Base-by-base conservation (phyloP, 2,113 vertebrate genomes). In the Paraplagusia blochii region DNA sequence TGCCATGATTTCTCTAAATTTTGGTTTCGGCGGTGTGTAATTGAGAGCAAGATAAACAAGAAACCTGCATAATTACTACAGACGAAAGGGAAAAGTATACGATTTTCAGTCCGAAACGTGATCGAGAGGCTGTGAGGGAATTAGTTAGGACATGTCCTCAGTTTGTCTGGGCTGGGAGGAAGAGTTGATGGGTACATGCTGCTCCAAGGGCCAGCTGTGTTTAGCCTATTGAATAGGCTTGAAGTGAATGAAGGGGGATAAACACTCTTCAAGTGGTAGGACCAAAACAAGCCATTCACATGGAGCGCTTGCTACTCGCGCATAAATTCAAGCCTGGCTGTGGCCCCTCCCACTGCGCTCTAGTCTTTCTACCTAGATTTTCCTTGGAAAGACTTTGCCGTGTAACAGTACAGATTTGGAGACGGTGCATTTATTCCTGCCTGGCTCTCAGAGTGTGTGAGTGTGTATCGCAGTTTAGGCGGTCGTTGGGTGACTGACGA, bases 271-370 rank as follows among this genome's bases (percentile, higher is more conserved):
- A 87, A 88, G 84, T 88, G 84, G 79, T 78, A 77, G 81, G 52
- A 81, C 82, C 82, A 87, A 85, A 88, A 86, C 84, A 87, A 86
- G 81, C 81, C 81, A 79, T 88, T 88, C 81, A 85, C 16, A 81
- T 56, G 59, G 56, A 85, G 78, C 69, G 69, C 78, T 80, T 71
- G 71, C 76, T 76, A 76, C 80, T 83, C 71, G 40, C 63, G 53
- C 85, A 85, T 82, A 80, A 72, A 84, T 83, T 78, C 72, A 36
- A 69, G 69, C 61, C 46, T 50, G 10, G 9, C 66, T 72, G 72
- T 65, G 57, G 65, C 62, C 69, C 58, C 66, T 75, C 71, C 70
- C 64, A 71, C 73, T 72, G 61, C 42, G 64, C 60, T 67, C 70
- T 66, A 22, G 58, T 60, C 57, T 55, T 33, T 53, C 66, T 48